Evolutionary conservation across 2,797 vertebrate species (phyloP).

Genomic region (Aratinga solstitialis): DNA sequence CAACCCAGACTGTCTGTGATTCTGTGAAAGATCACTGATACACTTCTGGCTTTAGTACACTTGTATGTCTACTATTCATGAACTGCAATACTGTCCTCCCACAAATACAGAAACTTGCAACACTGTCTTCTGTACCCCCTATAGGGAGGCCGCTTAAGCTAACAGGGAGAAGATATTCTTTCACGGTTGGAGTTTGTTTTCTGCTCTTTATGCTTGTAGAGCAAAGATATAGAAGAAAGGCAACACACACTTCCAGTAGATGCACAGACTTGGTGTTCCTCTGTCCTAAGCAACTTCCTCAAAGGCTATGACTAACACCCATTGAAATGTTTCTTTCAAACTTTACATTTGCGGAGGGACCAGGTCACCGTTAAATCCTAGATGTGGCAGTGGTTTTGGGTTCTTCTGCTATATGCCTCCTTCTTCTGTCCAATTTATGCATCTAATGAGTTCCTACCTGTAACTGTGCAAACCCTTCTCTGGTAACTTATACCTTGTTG

Average conservation of each 20-base stretch:
- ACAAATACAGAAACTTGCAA: neutral
- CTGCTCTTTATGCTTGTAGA: neutral
- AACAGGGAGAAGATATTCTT: neutral
- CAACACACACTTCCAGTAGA: neutral
- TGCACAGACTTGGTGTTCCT: neutral
- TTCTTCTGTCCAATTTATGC: neutral
- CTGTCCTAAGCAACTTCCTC: neutral
- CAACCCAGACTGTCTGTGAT: neutral
- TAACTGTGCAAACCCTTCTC: neutral
- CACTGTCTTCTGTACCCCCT: neutral
- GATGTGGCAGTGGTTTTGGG: rapidly evolving
- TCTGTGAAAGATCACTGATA: neutral
- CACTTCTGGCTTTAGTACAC: neutral
- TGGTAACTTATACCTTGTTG: neutral
- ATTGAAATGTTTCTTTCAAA: neutral
- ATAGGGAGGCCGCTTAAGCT: neutral
- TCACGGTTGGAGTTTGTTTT: neutral
- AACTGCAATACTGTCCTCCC: neutral
- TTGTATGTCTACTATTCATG: neutral
- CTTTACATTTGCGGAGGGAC: neutral
- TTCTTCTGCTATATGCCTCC: rapidly evolving
- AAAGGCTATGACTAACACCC: neutral
- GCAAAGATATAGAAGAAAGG: neutral
- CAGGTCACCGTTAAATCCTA: neutral
- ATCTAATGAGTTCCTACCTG: neutral